phyloP scores from a whole-genome alignment of 1,140 invertebrate genomes.

The Apis mellifera region Amel_HAv3.1 CM009935.2:3866501-3867000 shows the following conservation, averaged over 20 bases:
- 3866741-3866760: constrained; percentile 43
- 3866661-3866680: neutral
- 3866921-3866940: constrained; percentile 33
- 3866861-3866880: constrained; percentile 33
- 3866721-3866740: constrained; percentile 1
- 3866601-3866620: too few species aligned
- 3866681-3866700: neutral
- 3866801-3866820: neutral
- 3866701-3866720: constrained; percentile 17
- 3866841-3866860: constrained; percentile 38
- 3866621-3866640: too few species aligned
- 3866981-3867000: constrained; percentile 25
- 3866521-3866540: too few species aligned
- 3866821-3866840: constrained; percentile 11
- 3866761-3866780: constrained; percentile 39
- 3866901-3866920: constrained; percentile 42
- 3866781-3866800: constrained; percentile 16
- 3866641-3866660: neutral
- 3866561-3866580: too few species aligned
- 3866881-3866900: constrained; percentile 9
- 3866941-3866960: constrained; percentile 39
- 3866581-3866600: too few species aligned
- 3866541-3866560: too few species aligned
- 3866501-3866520: too few species aligned
- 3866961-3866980: neutral